Conservation (phyloP, 2,797 vertebrate species). For the Bovichtus variegatus region DNA sequence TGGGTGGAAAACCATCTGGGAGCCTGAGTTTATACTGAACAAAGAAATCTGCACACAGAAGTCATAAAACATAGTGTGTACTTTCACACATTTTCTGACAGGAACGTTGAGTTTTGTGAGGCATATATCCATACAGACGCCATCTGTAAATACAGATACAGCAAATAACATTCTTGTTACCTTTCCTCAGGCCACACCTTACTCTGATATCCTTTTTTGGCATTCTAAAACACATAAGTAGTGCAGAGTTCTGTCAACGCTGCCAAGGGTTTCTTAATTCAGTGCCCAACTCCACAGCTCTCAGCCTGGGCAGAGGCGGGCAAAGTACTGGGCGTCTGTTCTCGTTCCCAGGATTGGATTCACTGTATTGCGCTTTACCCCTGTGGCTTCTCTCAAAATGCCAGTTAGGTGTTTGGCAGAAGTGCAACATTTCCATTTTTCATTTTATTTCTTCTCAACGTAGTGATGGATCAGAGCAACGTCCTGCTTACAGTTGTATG, state of each 20-base stretch:
- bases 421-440: slow-evolving; percentile 48
- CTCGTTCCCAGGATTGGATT: slow-evolving; percentile 60
- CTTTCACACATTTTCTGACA: slow-evolving; percentile 28
- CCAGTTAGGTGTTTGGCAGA: slow-evolving; percentile 61
- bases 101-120: slow-evolving; percentile 26
- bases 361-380: slow-evolving; percentile 47
- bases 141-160: slow-evolving; percentile 47
- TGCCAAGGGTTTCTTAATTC: slow-evolving; percentile 62
- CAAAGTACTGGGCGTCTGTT: slow-evolving; percentile 53
- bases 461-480: slow-evolving; percentile 24
- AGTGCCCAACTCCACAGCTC: slow-evolving; percentile 51
- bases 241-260: slow-evolving; percentile 32
- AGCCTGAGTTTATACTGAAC: slow-evolving; percentile 60
- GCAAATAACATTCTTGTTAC: slow-evolving; percentile 45
- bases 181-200: slow-evolving; percentile 53
- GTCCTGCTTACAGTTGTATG: slow-evolving; percentile 3
- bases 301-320: slow-evolving; percentile 48
- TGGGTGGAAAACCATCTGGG: slow-evolving; percentile 68
- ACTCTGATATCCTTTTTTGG: slow-evolving; percentile 52
- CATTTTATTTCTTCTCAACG: slow-evolving; percentile 25
- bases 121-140: slow-evolving; percentile 22
- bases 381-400: slow-evolving; percentile 55
- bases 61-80: slow-evolving; percentile 45
- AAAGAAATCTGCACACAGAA: slow-evolving; percentile 49
- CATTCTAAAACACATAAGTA: slow-evolving; percentile 61